A percentile compares a stretch with the other conserved stretches of the same genome.
phyloP scores from a whole-genome alignment of 2,113 vertebrate genomes.

The Amazona guildingii region DNA sequence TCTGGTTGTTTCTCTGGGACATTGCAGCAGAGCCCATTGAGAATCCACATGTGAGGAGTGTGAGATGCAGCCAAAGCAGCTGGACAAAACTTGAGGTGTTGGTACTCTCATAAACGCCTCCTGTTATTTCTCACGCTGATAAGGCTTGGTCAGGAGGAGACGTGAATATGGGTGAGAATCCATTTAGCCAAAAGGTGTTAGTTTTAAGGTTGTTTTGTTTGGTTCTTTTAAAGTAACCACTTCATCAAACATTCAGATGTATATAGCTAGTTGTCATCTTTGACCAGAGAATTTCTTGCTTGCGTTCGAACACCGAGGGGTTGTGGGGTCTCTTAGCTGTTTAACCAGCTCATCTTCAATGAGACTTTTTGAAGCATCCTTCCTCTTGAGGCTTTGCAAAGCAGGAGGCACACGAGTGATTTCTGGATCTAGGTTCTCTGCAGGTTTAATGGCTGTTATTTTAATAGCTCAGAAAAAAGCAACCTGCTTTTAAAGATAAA shows the following conservation, averaged over 20 bases:
- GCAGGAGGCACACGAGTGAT: background rate
- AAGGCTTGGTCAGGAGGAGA: background rate
- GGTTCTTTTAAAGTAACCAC: background rate
- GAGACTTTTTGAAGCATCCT: background rate
- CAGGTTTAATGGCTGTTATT: background rate
- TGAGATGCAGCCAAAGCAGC: background rate
- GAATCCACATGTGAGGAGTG: background rate
- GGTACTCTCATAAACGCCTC: background rate
- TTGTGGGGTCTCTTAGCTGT: background rate
- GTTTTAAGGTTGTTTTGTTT: background rate
- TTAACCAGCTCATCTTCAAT: background rate
- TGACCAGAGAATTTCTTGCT: background rate
- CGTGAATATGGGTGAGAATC: background rate
- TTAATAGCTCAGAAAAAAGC: background rate
- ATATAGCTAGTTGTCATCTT: background rate
- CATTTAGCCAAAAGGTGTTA: background rate
- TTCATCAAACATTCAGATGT: background rate
- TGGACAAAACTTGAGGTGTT: background rate
- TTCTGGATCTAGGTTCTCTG: background rate
- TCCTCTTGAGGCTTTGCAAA: background rate
- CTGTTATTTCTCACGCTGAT: background rate
- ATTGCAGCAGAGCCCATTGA: rapidly evolving
- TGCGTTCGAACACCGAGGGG: background rate
- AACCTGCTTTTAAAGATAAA: background rate
- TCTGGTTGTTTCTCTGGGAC: background rate